Base-by-base conservation (phyloP, 2,113 vertebrate genomes). In the Muntiacus muntjak region DNA sequence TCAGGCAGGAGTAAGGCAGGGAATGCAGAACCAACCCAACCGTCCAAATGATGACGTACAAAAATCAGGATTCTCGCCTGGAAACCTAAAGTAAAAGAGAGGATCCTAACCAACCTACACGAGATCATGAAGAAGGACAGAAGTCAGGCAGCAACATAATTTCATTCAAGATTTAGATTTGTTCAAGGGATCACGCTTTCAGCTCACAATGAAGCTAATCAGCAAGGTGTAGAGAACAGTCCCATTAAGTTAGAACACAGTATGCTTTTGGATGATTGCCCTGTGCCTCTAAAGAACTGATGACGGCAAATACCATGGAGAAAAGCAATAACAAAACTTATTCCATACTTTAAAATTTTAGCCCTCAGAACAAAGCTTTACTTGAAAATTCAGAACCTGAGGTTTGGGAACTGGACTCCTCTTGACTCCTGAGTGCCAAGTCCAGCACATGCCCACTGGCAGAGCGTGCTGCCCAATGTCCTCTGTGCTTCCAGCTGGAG, bases 311-410 rank as follows among this genome's bases (percentile, higher is more conserved):
- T 50, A 78, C 9, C 17, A 45, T 3, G 64, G 45, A 40, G 52
- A 90, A 91, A 89, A 89, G 95, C 76, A 87, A 81, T 15, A 67
- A 89, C 28, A 55, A 91, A 57, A 1, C 28, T 79, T 79, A 50
- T 19, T 79, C 17, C 26, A 33, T 79, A 50, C 16, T 94, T 87
- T 85, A 36, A 74, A 84, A 50, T 58, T 28, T 50, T 60, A 88
- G 28, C 16, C 50, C 43, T 54, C 28, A 93, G 92, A 96, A 92
- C 62, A 90, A 95, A 79, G 15, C 40, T 92, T 83, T 87, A 57
- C 60, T 97, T 86, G 90, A 95, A 88, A 79, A 54, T 71, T 87
- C 30, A 81, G 74, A 84, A 71, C 52, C n/a, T 55, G 60, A 89
- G 23, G 43, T 14, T 6, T 71, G 71, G 78, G 74, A 94, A 79